Evolutionary conservation across 2,113 vertebrate genomes (phyloP), one percentile per base, ranked within the genome.

Genomic region (Rhynchomys soricoides): DNA sequence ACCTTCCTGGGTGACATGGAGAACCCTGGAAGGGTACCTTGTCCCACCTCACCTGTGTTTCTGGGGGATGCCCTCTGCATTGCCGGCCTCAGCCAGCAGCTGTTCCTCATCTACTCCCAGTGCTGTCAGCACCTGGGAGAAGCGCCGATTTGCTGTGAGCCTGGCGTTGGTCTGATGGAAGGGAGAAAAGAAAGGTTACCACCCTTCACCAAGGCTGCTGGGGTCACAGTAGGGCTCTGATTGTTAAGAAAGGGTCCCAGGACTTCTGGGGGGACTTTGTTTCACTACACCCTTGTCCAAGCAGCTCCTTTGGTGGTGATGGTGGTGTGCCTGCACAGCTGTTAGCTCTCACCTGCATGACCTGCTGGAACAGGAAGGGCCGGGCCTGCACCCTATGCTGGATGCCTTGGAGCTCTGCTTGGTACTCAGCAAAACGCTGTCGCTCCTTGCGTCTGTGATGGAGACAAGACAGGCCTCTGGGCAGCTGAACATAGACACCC

Each of bases 301-400:
- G 87, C 16, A 1, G 71, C 55, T 26, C 4, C 12, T 19, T 26
- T 31, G 37, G 7, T 17, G 0, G 70, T 43, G 19, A 43, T 55
- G 3, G 11, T 10, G 7, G 3, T 26, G 0, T 22, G 37, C 45
- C 31, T 10, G 34, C 31, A 8, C 45, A 31, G 45, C 17, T 3
- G 31, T 66, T 3, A 8, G 48, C 48, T 21, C 93, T 95, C 66
- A 98, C 98, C 97, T 98, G 98, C 98, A 98, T 98, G 92, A 96
- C 98, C 89, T 98, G 98, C 95, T 98, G 98, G 77, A 98, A 98
- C 75, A 98, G 96, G 95, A 96, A 98, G 40, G 98, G 98, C 71
- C 97, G 92, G 77, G 96, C 97, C 92, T 97, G 96, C 50, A 98
- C 98, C n/a, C 98, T 70, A 37, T 97, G 97, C 50, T 94, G 97